phyloP scores from a whole-genome alignment of 2,113 vertebrate genomes.

The Oncorhynchus masou region DNA sequence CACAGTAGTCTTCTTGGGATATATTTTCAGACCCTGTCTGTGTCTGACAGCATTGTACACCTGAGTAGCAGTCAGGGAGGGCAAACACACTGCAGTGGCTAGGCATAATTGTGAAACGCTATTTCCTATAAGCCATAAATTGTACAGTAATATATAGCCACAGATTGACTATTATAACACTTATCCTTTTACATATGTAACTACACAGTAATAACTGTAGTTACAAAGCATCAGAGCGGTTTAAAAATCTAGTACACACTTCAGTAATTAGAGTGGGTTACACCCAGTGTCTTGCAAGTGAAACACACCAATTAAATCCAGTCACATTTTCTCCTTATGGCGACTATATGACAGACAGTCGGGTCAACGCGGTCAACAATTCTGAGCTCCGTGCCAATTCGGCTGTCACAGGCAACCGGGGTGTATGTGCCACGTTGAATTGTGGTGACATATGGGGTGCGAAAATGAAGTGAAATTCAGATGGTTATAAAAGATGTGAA shows the following conservation, averaged over 20 bases:
- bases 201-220: neutral
- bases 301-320: conserved; percentile 47
- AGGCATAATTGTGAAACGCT: neutral
- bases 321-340: conserved; percentile 56
- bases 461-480: conserved; percentile 66
- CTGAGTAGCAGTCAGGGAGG: neutral
- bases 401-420: conserved; percentile 73
- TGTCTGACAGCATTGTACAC: neutral
- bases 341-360: conserved; percentile 48
- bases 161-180: neutral
- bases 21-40: conserved; percentile 4
- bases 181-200: neutral
- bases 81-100: neutral
- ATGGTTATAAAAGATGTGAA: conserved; percentile 48
- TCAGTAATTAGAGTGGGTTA: conserved; percentile 42
- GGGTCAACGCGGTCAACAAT: conserved; percentile 59
- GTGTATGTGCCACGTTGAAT: conserved; percentile 74
- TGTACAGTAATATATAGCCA: too few relatives aligned
- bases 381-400: conserved; percentile 18
- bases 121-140: neutral
- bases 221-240: neutral
- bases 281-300: conserved; percentile 46
- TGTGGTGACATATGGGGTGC: conserved; percentile 57
- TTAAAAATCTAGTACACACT: neutral
- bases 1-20: neutral